phyloP scores from a whole-genome alignment of 2,797 vertebrate species.

The Thaleichthys pacificus region DNA sequence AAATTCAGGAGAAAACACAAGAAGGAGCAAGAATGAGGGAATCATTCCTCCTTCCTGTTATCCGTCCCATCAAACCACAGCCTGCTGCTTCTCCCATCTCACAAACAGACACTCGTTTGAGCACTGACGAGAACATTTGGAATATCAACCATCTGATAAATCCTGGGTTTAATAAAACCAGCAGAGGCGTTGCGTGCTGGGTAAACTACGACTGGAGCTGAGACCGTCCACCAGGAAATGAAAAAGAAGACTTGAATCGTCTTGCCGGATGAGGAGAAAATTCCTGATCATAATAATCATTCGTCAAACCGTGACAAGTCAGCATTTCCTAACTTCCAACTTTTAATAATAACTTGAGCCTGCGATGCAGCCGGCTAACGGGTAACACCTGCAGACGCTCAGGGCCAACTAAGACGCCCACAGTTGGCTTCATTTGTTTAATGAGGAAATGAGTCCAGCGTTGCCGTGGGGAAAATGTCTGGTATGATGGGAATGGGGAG shows the following conservation, averaged over 20 bases:
- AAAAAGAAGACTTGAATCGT: constrained; percentile 75
- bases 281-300: constrained; percentile 77
- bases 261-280: constrained; percentile 55
- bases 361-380: background rate
- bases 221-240: constrained; percentile 81
- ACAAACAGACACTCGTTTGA: constrained; percentile 72
- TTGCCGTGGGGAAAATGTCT: constrained; percentile 14
- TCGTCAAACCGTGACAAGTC: constrained; percentile 62
- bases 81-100: constrained; percentile 79
- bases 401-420: constrained; percentile 15
- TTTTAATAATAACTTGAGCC: constrained; percentile 38
- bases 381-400: background rate
- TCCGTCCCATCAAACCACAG: constrained; percentile 84
- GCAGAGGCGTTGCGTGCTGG: constrained; percentile 46
- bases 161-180: constrained; percentile 83
- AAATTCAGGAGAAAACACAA: constrained; percentile 43
- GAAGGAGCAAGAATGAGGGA: constrained; percentile 71
- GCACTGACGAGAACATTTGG: constrained; percentile 78
- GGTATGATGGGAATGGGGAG: constrained; percentile 25
- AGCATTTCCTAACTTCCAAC: constrained; percentile 47
- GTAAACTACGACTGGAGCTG: constrained; percentile 50
- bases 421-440: constrained; percentile 29
- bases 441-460: constrained; percentile 33
- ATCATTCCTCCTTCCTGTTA: constrained; percentile 82
- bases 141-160: constrained; percentile 90